Evolutionary conservation across 2,888 invertebrate species (phyloP), one percentile per base, ranked within the genome.

Genomic region (Brachylomia viminalis): DNA sequence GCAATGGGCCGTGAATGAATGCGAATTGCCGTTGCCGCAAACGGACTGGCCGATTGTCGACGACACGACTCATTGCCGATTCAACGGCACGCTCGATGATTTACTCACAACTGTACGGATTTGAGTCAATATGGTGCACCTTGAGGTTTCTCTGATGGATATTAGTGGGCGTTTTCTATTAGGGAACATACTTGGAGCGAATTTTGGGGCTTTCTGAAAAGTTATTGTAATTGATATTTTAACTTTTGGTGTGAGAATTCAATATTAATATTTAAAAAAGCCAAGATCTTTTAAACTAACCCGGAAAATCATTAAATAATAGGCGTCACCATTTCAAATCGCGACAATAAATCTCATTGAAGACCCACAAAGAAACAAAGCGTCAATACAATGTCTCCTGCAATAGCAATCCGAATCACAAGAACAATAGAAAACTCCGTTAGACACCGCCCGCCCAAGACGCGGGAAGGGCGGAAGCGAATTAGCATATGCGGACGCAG

Each of bases 31-130:
- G 93, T 93, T 92, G 94, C 87, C 87, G 94, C 95, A 95, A 94
- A 95, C 94, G 93, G 92, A 93, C 90, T 90, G 89, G 92, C 92
- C 94, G 95, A 95, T 95, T 95, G 91, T 92, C 93, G 94, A 92
- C 92, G 93, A 92, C 94, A 95, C 94, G 94, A 93, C 94, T 93
- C 94, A 95, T 95, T 95, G 87, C 88, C 88, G 84, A 88, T 88
- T 88, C 94, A 93, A 91, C 91, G 90, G 89, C 89, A 87, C 89
- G 86, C 92, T 91, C 92, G 90, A 92, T 92, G 93, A 94, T 94
- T 94, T 91, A 91, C 89, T 89, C 87, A 89, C 89, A 86, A 85
- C 90, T 87, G 90, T 71, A 82, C 77, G 83, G 91, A 90, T 92
- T 89, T 90, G 77, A 86, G 84, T 76, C 84, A 87, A 88, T 87